Base-by-base conservation (phyloP, 2,797 vertebrate species). In the Sphenodon punctatus region DNA sequence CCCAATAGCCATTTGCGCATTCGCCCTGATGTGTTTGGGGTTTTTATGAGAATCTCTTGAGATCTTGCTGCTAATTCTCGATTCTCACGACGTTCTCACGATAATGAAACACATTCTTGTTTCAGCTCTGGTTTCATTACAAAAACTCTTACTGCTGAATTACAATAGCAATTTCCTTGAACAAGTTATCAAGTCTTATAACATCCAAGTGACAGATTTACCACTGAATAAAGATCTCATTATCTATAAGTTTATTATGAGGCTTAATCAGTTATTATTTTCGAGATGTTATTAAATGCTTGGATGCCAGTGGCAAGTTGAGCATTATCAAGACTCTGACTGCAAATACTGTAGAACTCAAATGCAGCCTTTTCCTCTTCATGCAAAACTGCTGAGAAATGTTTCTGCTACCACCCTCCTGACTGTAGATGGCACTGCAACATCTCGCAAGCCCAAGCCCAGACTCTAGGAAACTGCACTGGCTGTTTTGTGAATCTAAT, bases 351-450 rank as follows among this genome's bases (percentile, higher is more conserved):
- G n/a, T n/a, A n/a, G n/a, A n/a, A n/a, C n/a, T n/a, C n/a, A n/a
- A n/a, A n/a, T n/a, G n/a, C 25, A 70, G 38, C 7, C n/a, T 79
- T 69, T 70, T 0, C 48, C 8, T 13, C 36, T 67, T 43, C 12
- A 32, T 30, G 22, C 11, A 30, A 4, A 9, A 11, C 23, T 4
- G 5, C 34, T 34, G 30, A 3, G 10, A 4, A 1, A 1, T 19
- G 78, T 0, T 67, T 73, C 32, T 48, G 63, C 74, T 78, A 85
- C n/a, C n/a, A n/a, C 76, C 82, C 70, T 79, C 56, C 88, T 67
- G 86, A 87, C 92, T 93, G 92, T 89, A 92, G 93, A 71, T 93
- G 93, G 92, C 90, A 86, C 87, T 94, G 87, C 80, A 88, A 6
- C 82, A 63, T 88, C 92, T 94, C 32, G 0, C 64, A 91, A 88